Conservation (phyloP, 2,113 vertebrate genomes). For the Lontra canadensis region DNA sequence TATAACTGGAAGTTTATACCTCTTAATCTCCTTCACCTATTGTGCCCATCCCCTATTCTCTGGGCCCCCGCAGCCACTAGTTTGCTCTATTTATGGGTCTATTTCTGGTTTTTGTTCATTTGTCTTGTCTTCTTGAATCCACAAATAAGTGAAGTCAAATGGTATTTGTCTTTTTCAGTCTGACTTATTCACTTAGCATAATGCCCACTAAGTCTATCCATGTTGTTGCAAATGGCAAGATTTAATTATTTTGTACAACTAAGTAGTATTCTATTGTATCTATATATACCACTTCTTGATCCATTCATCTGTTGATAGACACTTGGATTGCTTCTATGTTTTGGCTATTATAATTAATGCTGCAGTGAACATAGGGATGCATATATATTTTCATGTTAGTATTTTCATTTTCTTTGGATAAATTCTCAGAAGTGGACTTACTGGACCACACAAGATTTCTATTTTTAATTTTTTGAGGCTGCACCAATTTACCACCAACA, state of each 20-base stretch:
- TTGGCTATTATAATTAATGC: background rate
- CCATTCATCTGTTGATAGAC: background rate
- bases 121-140: background rate
- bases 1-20: background rate
- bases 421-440: background rate
- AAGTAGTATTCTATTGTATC: background rate
- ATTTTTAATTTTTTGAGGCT: background rate
- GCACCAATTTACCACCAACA: background rate
- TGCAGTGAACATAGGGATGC: background rate
- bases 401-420: background rate
- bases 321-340: background rate
- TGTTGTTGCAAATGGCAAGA: background rate
- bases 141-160: background rate
- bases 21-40: background rate
- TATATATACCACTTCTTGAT: background rate
- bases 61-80: background rate
- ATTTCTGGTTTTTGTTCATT: background rate
- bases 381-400: background rate
- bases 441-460: background rate
- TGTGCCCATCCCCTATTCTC: background rate
- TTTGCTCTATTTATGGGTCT: background rate
- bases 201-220: background rate
- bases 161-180: background rate
- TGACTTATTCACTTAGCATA: background rate
- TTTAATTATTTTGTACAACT: background rate